Percentiles rank a stretch among this genome's conserved stretches.
Evolutionary conservation across 30 jellyfish, hydroid and myxozoan species (phyloP).

Genomic region (Turritopsis rubra): DNA sequence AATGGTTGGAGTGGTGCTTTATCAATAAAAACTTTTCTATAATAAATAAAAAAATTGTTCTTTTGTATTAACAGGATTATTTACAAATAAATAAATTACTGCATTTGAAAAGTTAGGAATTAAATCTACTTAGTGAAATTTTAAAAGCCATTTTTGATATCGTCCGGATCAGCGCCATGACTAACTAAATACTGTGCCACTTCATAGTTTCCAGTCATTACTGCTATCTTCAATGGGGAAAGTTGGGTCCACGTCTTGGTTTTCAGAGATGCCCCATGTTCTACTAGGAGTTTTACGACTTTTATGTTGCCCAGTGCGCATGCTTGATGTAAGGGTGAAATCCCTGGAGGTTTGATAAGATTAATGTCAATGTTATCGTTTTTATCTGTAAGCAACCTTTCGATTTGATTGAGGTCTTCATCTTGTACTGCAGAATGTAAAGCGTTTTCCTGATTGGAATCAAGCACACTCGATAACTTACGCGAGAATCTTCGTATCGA

Average conservation of each 20-base stretch:
- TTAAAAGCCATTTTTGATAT: conserved; percentile 24
- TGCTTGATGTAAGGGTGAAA: conserved; percentile 25
- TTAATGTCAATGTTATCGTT: conserved; percentile 17
- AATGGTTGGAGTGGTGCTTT: no score
- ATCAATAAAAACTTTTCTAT: no score
- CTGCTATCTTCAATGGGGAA: conserved; percentile 32
- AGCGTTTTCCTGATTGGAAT: neutral
- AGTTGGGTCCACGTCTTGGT: conserved; percentile 2
- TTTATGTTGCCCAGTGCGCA: conserved; percentile 24
- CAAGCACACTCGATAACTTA: neutral
- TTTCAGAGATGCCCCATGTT: conserved; percentile 23
- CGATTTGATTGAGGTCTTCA: neutral
- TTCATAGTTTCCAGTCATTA: conserved; percentile 24
- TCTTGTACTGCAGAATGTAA: conserved; percentile 7
- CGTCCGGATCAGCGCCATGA: conserved; percentile 29
- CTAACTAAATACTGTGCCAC: conserved; percentile 28
- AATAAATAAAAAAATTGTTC: neutral
- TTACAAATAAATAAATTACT: neutral
- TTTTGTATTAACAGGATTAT: neutral
- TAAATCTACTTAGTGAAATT: no score
- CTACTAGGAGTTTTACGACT: conserved; percentile 26
- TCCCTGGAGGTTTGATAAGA: conserved; percentile 23
- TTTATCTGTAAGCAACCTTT: conserved; percentile 8
- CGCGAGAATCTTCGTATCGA: conserved; percentile 13
- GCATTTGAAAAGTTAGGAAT: neutral